Conservation (phyloP, 2,113 vertebrate genomes). For the Rostratula benghalensis region DNA sequence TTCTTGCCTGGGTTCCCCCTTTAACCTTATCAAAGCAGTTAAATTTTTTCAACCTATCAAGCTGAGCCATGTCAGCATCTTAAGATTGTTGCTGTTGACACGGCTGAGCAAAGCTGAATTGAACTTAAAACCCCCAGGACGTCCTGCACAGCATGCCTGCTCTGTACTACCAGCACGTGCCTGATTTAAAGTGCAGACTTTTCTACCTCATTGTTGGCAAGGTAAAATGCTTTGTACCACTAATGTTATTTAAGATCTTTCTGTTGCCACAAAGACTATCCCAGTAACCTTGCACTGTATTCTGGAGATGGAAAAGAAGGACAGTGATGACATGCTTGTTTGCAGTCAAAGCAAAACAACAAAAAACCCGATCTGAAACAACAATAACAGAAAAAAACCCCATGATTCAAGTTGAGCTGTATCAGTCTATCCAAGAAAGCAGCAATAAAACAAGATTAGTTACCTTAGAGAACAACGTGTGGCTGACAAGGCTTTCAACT, state of each 20-base stretch:
- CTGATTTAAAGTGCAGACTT: slow-evolving; percentile 57
- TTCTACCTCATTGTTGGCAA: slow-evolving; percentile 4
- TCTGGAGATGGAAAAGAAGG: neutral
- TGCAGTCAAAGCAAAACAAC: neutral
- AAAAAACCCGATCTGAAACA: neutral
- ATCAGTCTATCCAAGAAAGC: neutral
- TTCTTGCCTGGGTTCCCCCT: slow-evolving; percentile 60
- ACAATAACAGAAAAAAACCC: neutral
- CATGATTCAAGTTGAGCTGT: neutral
- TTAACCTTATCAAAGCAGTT: slow-evolving; percentile 80
- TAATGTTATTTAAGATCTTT: neutral
- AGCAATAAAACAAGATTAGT: neutral
- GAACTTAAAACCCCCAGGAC: slow-evolving; percentile 67
- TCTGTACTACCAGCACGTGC: neutral
- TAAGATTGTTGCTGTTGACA: slow-evolving; percentile 64
- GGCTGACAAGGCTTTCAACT: slow-evolving; percentile 8
- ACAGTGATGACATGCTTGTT: neutral
- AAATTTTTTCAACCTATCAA: slow-evolving; percentile 74
- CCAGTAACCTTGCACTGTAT: neutral
- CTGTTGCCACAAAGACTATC: neutral
- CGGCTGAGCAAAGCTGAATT: slow-evolving; percentile 67
- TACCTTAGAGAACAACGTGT: neutral
- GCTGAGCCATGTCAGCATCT: slow-evolving; percentile 71
- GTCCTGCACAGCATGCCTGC: neutral
- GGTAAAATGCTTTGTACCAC: slow-evolving; percentile 2